Evolutionary conservation across 2,888 invertebrate genomes (phyloP), one percentile per base, ranked within the genome.

Genomic region (Elysia crispata): DNA sequence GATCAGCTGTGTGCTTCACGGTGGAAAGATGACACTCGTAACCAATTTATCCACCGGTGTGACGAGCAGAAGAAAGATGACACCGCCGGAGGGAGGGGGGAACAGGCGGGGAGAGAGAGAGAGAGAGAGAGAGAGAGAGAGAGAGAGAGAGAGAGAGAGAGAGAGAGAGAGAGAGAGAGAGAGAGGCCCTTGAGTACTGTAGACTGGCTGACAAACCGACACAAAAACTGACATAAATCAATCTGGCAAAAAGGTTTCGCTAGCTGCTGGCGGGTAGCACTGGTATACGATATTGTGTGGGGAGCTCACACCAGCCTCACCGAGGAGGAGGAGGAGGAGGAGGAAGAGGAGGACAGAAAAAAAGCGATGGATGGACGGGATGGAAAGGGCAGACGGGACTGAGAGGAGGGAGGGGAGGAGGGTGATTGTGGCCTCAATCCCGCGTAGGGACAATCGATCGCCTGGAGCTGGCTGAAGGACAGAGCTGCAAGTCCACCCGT

Each of bases 101-200:
- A n/a, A n/a, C n/a, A 1, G 3, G 1, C 20, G 1, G 3, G 25
- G 50, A 72, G 41, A 50, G 50, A 49, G 1, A 72, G 49, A 72
- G 50, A 33, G 23, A 72, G 72, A 72, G 50, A 49, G 50, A 72
- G 50, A 50, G 23, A 49, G 33, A 72, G 72, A 72, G 50, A 49
- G 20, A 72, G 49, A 72, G 50, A 33, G 50, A 49, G 72, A 50
- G 33, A 49, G 50, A 50, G 49, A 69, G 31, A 31, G 33, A 69
- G 31, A 69, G n/a, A 31, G 31, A 69, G 66, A 66, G n/a, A 8
- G 18, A 30, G 33, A 18, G 1, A 31, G 31, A 20, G 11, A 28
- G 13, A 69, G 30, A 20, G 30, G n/a, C n/a, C n/a, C n/a, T n/a
- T n/a, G n/a, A n/a, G n/a, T n/a, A n/a, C n/a, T n/a, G n/a, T n/a